A percentile compares a stretch with the other conserved stretches of the same genome.
Evolutionary conservation across 2,888 invertebrate species (phyloP).

Genomic region (Erynnis tages): DNA sequence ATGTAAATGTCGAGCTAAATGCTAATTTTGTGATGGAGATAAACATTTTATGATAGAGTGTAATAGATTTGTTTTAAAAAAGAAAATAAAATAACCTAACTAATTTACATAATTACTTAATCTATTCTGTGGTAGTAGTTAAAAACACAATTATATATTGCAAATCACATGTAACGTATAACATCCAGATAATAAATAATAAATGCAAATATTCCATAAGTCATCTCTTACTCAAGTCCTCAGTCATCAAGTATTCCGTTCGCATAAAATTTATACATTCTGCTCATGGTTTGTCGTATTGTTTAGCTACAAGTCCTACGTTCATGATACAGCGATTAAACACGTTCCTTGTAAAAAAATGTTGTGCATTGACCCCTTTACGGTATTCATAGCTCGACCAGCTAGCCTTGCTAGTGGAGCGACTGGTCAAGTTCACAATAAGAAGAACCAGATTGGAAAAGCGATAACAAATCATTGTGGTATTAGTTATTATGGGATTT

Average conservation of each 20-base stretch:
- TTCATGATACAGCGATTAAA: slow-evolving; percentile 8
- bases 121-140: too few relatives aligned
- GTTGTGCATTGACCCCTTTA: slow-evolving; percentile 31
- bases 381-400: background rate
- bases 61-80: too few relatives aligned
- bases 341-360: slow-evolving; percentile 11
- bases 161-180: too few relatives aligned
- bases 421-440: slow-evolving; percentile 14
- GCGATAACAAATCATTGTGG: background rate
- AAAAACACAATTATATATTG: too few relatives aligned
- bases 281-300: slow-evolving; percentile 4
- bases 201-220: too few relatives aligned
- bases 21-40: too few relatives aligned
- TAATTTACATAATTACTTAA: too few relatives aligned
- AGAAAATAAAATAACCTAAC: too few relatives aligned
- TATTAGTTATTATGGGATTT: background rate
- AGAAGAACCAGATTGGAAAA: background rate
- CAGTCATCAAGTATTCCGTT: background rate
- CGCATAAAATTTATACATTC: slow-evolving; percentile 23
- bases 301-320: background rate
- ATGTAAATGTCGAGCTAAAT: too few relatives aligned
- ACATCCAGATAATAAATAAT: too few relatives aligned
- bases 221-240: too few relatives aligned
- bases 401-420: slow-evolving; percentile 1
- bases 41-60: too few relatives aligned